Percentiles rank a stretch among this genome's conserved stretches.
Evolutionary conservation across 2,113 vertebrate species (phyloP).

Genomic region (Heterotilapia buettikoferi): DNA sequence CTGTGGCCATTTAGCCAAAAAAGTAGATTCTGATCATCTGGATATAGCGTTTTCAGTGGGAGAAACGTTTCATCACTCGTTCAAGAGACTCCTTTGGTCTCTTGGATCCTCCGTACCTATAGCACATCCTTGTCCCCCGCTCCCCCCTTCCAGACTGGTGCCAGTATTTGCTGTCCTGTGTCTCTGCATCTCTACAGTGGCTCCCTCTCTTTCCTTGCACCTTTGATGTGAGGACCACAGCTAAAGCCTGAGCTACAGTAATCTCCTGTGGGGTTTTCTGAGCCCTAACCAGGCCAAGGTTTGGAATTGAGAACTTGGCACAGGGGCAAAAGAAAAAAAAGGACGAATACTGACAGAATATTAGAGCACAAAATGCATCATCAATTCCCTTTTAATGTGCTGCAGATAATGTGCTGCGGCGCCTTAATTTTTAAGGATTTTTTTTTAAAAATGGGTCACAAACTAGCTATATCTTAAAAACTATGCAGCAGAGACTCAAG

Average conservation of each 20-base stretch:
- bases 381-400: neutral
- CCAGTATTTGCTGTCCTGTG: constrained; percentile 18
- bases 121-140: neutral
- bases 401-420: neutral
- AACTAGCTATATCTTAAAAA: neutral
- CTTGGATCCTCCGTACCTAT: neutral
- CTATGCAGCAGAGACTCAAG: neutral
- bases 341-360: neutral
- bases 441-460: neutral
- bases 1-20: neutral
- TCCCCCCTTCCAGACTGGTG: neutral
- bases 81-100: neutral
- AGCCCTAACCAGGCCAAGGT: constrained; percentile 19
- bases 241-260: constrained; percentile 36
- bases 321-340: neutral
- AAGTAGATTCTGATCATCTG: neutral
- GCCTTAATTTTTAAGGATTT: neutral
- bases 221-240: constrained; percentile 56
- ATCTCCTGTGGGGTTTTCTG: constrained; percentile 41
- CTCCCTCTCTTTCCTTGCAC: constrained; percentile 13
- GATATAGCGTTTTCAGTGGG: neutral
- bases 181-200: neutral
- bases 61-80: neutral
- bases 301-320: constrained; percentile 32
- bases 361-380: neutral